Conservation (phyloP, 2,888 invertebrate genomes). For the Hololepta plana region DNA sequence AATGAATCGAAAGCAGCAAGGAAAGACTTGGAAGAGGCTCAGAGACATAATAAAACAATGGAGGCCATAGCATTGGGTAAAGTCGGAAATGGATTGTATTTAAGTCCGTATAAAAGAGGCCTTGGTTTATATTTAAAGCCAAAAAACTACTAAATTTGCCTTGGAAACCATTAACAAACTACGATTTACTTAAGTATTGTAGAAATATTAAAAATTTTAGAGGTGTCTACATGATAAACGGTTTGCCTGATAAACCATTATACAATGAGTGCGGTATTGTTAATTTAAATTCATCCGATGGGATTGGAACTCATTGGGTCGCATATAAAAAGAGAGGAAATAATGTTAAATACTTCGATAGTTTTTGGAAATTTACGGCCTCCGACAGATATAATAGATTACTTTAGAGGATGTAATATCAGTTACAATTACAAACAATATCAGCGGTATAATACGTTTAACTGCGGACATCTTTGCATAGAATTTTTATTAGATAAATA, state of each 20-base stretch:
- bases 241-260: conserved; percentile 9
- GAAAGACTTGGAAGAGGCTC: conserved; percentile 11
- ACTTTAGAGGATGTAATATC: conserved; percentile 7
- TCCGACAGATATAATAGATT: conserved; percentile 7
- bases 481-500: conserved; percentile 4
- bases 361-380: conserved; percentile 8
- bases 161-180: conserved; percentile 12
- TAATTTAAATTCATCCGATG: conserved; percentile 15
- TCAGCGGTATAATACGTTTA: conserved; percentile 5
- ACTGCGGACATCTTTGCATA: conserved; percentile 7
- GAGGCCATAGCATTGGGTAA: conserved; percentile 14
- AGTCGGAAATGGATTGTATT: conserved; percentile 12
- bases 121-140: conserved; percentile 12
- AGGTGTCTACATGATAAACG: conserved; percentile 15
- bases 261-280: conserved; percentile 14
- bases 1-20: conserved; percentile 12
- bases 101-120: conserved; percentile 13
- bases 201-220: conserved; percentile 11
- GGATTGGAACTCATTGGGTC: conserved; percentile 20
- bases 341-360: conserved; percentile 14
- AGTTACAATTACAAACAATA: conserved; percentile 6
- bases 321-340: conserved; percentile 17
- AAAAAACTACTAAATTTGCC: conserved; percentile 11
- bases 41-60: conserved; percentile 16
- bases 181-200: conserved; percentile 11